A percentile compares a stretch with the other conserved stretches of the same genome.
Evolutionary conservation across 2,888 invertebrate species (phyloP).

Genomic region (Exephanes ischioxanthus): DNA sequence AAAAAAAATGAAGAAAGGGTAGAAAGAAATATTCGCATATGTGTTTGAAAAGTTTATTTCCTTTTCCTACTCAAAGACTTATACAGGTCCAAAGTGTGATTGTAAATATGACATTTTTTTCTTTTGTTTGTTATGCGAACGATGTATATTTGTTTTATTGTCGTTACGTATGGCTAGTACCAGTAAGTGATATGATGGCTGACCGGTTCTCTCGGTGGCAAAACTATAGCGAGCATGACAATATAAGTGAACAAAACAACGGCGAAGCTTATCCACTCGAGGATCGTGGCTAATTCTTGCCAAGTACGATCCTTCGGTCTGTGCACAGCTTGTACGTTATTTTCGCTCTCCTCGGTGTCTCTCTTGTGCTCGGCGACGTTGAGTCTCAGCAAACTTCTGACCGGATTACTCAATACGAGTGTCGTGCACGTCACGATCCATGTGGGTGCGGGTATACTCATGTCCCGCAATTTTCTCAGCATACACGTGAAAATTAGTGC

Average conservation of each 20-base stretch:
- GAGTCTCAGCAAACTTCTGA: conserved; percentile 75
- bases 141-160: not conserved
- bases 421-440: conserved; percentile 76
- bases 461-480: conserved; percentile 78
- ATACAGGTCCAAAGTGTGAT: not conserved
- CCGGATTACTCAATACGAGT: conserved; percentile 74
- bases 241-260: conserved; percentile 74
- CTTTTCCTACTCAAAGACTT: not conserved
- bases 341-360: conserved; percentile 68
- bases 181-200: not conserved
- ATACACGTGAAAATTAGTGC: conserved; percentile 79
- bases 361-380: conserved; percentile 68
- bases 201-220: conserved; percentile 59
- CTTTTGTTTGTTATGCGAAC: not conserved
- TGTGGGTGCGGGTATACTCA: conserved; percentile 74
- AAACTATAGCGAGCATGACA: conserved; percentile 74
- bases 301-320: conserved; percentile 73
- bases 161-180: conserved; percentile 24
- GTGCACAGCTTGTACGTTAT: conserved; percentile 61
- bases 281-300: conserved; percentile 77
- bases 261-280: conserved; percentile 79
- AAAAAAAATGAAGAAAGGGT: not conserved
- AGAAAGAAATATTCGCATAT: not conserved
- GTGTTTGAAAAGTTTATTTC: not conserved
- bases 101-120: not conserved